Conservation (phyloP, 2,888 invertebrate species). For the Gonocerus acuteangulatus region DNA sequence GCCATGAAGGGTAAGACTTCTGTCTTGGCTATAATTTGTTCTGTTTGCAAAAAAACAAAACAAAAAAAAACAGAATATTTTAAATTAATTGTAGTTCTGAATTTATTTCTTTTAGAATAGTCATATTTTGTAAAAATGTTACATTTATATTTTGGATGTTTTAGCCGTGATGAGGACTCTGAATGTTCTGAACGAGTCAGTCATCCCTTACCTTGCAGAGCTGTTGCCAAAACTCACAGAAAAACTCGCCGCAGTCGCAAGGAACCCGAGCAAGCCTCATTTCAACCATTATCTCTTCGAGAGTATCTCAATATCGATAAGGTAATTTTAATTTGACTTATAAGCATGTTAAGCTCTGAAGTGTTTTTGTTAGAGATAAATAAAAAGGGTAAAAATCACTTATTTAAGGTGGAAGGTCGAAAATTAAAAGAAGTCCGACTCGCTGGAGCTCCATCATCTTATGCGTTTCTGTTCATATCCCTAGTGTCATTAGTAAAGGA, state of each 20-base stretch:
- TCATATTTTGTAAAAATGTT: neutral
- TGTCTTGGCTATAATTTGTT: too few species aligned
- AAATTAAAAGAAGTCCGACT: too few species aligned
- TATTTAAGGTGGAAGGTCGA: too few species aligned
- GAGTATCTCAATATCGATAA: constrained; percentile 79
- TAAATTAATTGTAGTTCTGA: too few species aligned
- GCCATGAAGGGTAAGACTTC: constrained; percentile 81
- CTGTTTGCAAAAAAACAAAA: too few species aligned
- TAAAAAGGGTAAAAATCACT: too few species aligned
- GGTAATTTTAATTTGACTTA: constrained; percentile 51
- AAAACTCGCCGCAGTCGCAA: constrained; percentile 72
- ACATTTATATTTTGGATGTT: constrained; percentile 33
- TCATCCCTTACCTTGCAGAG: constrained; percentile 71
- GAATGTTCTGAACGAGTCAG: constrained; percentile 67
- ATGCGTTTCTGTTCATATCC: too few species aligned
- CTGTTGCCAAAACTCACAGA: constrained; percentile 76
- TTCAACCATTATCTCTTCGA: constrained; percentile 99
- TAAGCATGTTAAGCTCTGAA: too few species aligned
- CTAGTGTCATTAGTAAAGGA: too few species aligned
- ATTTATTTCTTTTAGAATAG: neutral
- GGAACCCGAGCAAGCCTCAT: constrained; percentile 92
- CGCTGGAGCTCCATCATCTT: too few species aligned
- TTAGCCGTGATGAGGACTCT: constrained; percentile 85
- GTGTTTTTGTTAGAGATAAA: too few species aligned
- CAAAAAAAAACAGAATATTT: too few species aligned